phyloP scores from a whole-genome alignment of 2,113 vertebrate genomes.

The Cranoglanis bouderius region DNA sequence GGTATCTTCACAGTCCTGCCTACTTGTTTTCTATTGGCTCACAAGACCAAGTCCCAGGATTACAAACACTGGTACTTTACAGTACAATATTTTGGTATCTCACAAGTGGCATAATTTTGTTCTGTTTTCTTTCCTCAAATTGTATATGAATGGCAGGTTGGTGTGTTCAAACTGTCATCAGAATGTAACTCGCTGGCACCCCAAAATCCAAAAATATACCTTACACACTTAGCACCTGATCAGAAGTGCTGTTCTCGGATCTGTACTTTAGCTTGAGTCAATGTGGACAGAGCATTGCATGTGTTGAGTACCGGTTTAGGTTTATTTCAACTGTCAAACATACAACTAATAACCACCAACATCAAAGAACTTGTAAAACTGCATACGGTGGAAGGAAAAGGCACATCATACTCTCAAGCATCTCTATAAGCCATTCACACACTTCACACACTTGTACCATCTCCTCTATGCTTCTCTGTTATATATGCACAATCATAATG shows the following conservation, averaged over 20 bases:
- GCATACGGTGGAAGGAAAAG: constrained; percentile 61
- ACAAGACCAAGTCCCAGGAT: neutral
- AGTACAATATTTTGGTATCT: neutral
- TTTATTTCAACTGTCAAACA: constrained; percentile 80
- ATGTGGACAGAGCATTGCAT: constrained; percentile 55
- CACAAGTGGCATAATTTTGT: neutral
- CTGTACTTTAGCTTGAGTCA: neutral
- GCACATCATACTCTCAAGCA: constrained; percentile 63
- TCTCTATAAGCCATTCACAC: constrained; percentile 48
- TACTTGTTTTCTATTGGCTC: neutral
- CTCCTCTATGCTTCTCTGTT: constrained; percentile 4
- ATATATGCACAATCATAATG: neutral
- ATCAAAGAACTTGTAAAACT: constrained; percentile 66
- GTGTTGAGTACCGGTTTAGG: constrained; percentile 74
- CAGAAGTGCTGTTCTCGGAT: neutral
- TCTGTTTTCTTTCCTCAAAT: neutral
- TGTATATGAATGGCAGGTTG: neutral
- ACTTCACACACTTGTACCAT: constrained; percentile 53
- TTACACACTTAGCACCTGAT: neutral
- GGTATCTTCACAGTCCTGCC: neutral
- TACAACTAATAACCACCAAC: constrained; percentile 67
- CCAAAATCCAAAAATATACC: neutral
- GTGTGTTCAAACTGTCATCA: neutral
- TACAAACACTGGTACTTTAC: neutral
- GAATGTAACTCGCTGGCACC: neutral